These are phyloP conservation scores for Drosophila neonasuta DNA, from an alignment of 2,888 invertebrate species.

Conservation along the genomic window DNA sequence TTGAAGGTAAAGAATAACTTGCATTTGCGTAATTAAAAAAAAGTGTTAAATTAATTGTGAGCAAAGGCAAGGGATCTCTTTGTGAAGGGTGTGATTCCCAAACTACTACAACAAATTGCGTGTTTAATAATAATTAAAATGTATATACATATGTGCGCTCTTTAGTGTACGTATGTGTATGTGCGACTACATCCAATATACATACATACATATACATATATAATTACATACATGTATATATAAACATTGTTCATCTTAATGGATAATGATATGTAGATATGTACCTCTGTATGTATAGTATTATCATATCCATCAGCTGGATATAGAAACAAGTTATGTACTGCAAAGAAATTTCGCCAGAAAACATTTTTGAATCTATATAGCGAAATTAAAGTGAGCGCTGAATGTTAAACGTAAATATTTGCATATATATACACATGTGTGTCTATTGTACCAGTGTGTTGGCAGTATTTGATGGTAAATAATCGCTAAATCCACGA, in stretches of 20 bases:
- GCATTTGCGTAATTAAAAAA: slow-evolving; percentile 15
- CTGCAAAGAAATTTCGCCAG: background rate
- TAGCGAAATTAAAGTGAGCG: background rate
- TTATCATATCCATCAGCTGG: slow-evolving; percentile 8
- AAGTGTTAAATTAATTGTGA: slow-evolving; percentile 9
- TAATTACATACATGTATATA: background rate
- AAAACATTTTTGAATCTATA: background rate
- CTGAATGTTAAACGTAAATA: background rate
- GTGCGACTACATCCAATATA: background rate
- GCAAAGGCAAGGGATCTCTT: slow-evolving; percentile 7
- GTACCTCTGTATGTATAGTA: background rate
- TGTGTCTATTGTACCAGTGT: background rate
- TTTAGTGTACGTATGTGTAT: slow-evolving; percentile 2
- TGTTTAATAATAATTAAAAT: background rate
- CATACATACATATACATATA: slow-evolving; percentile 7
- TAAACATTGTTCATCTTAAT: background rate
- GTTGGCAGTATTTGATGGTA: background rate
- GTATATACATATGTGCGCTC: background rate
- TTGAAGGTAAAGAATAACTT: slow-evolving; percentile 35
- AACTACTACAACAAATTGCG: background rate
- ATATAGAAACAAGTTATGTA: slow-evolving; percentile 16
- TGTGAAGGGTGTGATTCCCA: slow-evolving; percentile 1
- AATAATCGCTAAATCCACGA: background rate
- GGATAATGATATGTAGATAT: background rate
- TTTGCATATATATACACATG: background rate